A percentile compares a stretch with the other conserved stretches of the same genome.
Evolutionary conservation across 2,113 vertebrate species (phyloP).

Genomic region (Menura novaehollandiae): DNA sequence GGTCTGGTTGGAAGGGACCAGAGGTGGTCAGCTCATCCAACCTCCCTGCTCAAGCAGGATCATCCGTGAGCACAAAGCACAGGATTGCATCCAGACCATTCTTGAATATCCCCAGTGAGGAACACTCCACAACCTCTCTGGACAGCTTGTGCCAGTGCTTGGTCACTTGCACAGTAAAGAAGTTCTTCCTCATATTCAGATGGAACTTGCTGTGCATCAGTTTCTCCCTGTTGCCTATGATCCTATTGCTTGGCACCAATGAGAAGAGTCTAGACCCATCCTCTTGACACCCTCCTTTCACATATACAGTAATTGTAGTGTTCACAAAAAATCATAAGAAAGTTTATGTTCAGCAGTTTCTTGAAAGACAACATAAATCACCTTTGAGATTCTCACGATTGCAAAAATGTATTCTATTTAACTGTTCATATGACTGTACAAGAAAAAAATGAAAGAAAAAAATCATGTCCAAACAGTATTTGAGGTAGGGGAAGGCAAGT

Average conservation of each 20-base stretch:
- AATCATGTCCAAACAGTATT: neutral
- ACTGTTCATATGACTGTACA: neutral
- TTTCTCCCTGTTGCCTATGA: neutral
- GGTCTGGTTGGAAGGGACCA: neutral
- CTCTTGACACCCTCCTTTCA: neutral
- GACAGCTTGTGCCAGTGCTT: neutral
- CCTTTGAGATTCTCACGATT: neutral
- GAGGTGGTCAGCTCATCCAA: neutral
- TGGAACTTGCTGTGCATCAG: neutral
- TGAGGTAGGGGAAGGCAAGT: neutral
- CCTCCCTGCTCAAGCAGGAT: neutral
- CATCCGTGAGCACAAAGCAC: neutral
- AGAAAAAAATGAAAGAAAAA: neutral
- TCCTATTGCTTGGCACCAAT: fast-evolving
- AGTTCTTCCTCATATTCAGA: neutral
- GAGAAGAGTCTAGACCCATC: fast-evolving
- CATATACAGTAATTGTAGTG: neutral
- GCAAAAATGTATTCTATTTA: neutral
- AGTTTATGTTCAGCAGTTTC: neutral
- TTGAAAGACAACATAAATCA: neutral
- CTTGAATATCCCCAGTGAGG: neutral
- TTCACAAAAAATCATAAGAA: neutral
- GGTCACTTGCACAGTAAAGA: fast-evolving
- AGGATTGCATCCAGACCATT: fast-evolving
- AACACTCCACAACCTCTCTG: fast-evolving